Evolutionary conservation across 2,113 vertebrate species (phyloP), one percentile per base, ranked within the genome.

Genomic region (Dascyllus trimaculatus): DNA sequence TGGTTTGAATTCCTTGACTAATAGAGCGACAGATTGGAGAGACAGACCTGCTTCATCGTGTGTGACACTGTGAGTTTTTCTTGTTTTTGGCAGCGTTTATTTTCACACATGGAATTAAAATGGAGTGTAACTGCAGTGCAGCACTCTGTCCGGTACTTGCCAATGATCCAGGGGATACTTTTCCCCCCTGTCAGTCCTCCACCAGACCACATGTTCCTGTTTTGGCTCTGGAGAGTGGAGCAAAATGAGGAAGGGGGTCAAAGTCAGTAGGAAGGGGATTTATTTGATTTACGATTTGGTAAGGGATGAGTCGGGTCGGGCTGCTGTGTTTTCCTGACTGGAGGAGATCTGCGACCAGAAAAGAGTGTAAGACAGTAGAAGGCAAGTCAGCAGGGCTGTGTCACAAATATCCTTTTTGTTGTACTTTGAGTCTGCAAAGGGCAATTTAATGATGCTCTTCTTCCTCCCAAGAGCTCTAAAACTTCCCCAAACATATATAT

Each of bases 241-340:
- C 24, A n/a, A 51, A 86, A 75, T 48, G n/a, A 72, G 11, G 6
- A 64, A 84, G n/a, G 69, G 71, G 65, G 54, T 88, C 79, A 84
- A 51, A 84, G 60, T 63, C 64, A 53, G 85, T 78, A 82, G 69
- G 61, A 88, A 80, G 59, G 52, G 81, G 82, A 80, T 90, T 88
- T 78, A 22, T 64, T 63, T 70, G 81, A 88, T 86, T 87, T 86
- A 80, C 13, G 4, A 32, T 88, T 82, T 54, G 66, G 58, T 80
- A 66, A 60, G 51, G 74, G 64, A 65, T 74, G 74, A 88, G 75
- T 75, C 81, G 71, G 54, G 78, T 26, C 35, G 64, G 26, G 49
- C 80, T 81, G 46, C 57, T 53, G 69, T 46, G 68, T 71, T 78
- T 86, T 75, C 67, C 66, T 62, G 72, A 84, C 67, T 81, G 63